Conservation (phyloP, 2,113 vertebrate species). For the Charadrius vociferus region DNA sequence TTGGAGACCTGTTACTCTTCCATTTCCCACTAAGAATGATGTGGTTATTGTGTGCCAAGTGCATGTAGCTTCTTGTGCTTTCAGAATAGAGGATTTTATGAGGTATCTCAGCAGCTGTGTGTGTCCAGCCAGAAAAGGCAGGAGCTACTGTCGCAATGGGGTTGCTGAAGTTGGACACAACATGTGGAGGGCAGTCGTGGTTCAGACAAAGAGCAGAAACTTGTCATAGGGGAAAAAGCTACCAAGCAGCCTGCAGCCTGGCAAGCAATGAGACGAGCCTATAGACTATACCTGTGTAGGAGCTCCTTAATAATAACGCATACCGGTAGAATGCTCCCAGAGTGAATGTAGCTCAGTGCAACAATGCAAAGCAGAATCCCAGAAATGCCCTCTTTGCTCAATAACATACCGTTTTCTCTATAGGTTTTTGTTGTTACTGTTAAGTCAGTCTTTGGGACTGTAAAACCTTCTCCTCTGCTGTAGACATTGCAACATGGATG, state of each 20-base stretch:
- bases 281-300: not conserved
- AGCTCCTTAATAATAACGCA: not conserved
- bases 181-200: accelerated
- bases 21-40: not conserved
- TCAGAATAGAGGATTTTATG: not conserved
- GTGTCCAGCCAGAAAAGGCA: not conserved
- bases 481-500: not conserved
- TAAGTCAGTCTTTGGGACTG: not conserved
- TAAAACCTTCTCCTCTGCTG: not conserved
- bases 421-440: not conserved
- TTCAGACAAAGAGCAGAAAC: not conserved
- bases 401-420: not conserved
- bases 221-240: not conserved
- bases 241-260: not conserved
- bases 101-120: not conserved
- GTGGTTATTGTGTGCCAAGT: not conserved
- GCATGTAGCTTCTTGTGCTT: not conserved
- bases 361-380: not conserved
- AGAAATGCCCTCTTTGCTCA: not conserved
- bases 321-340: not conserved
- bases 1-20: not conserved
- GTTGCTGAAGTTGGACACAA: not conserved
- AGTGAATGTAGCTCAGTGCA: not conserved
- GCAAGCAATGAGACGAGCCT: not conserved
- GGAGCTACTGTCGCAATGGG: not conserved